Evolutionary conservation across 2,888 invertebrate species (phyloP), one percentile per base, ranked within the genome.

Genomic region (Drosophila neonasuta): DNA sequence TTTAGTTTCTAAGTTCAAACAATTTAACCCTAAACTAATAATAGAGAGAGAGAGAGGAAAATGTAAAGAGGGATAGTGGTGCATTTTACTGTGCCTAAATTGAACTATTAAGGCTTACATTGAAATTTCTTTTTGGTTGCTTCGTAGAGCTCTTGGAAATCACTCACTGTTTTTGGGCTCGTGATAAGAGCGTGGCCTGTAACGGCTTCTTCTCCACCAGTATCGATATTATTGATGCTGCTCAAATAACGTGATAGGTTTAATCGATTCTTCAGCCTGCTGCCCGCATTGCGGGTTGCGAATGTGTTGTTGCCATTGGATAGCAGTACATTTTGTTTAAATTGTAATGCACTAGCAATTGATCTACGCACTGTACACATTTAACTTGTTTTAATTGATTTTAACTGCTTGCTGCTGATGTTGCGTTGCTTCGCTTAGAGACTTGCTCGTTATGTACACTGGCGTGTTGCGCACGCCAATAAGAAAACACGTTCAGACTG

Each of bases 71-170:
- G 24, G 24, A 24, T 6, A 45, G n/a, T 45, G 29, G 3, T 34
- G 29, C 29, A 29, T 17, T 15, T 11, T 54, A 58, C 42, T 57
- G 50, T 74, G 80, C 80, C 79, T 60, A 65, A 44, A 44, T 54
- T 11, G 5, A 51, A 49, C 48, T 45, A 41, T 52, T 56, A 62
- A 81, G 78, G 93, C 94, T 93, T 92, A 95, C 95, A 95, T 92
- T 93, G 92, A 91, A 94, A 95, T 91, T 94, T 94, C 65, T 93
- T 91, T 91, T 93, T 94, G 17, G 94, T 93, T 83, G 92, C 92
- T 80, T 92, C 92, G 89, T 95, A 95, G 3, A 95, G 94, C 87
- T 93, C 93, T 79, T 92, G 77, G 71, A 88, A 90, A 75, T 90
- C 90, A 74, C 79, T 81, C 81, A 81, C 84, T 51, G 81, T 81